A percentile compares a stretch with the other conserved stretches of the same genome.
phyloP scores from a whole-genome alignment of 2,888 invertebrate species.

The Portevinia maculata region DNA sequence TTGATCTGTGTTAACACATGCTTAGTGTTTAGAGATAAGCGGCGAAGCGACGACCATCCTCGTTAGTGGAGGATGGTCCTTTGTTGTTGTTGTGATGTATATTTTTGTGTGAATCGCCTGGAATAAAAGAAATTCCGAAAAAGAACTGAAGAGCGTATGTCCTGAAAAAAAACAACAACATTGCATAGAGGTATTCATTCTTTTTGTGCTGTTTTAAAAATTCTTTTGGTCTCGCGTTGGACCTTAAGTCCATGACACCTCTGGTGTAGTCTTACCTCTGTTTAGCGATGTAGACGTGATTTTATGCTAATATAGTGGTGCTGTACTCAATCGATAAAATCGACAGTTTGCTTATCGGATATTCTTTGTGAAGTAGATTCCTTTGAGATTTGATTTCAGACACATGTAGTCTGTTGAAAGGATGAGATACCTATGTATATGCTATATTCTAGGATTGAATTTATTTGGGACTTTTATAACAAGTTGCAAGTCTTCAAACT shows the following conservation, averaged over 20 bases:
- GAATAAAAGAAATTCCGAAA: constrained; percentile 72
- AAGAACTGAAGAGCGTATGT: constrained; percentile 33
- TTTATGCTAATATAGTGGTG: constrained; percentile 63
- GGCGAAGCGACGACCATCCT: constrained; percentile 62
- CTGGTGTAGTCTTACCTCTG: constrained; percentile 67
- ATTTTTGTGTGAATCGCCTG: constrained; percentile 39
- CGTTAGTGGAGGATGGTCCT: constrained; percentile 53
- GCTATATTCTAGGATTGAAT: not conserved
- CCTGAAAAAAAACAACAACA: constrained; percentile 36
- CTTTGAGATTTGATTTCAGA: constrained; percentile 4
- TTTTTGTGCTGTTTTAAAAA: constrained; percentile 33
- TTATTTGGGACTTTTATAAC: too few species aligned
- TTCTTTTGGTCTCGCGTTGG: constrained; percentile 47
- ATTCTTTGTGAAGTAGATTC: constrained; percentile 19
- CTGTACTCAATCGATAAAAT: constrained; percentile 49
- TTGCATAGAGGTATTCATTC: constrained; percentile 56
- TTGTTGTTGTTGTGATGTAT: constrained; percentile 21
- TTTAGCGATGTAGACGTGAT: constrained; percentile 69
- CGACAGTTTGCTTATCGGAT: constrained; percentile 48
- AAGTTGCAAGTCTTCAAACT: too few species aligned
- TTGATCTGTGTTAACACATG: constrained; percentile 73
- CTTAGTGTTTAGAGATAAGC: constrained; percentile 73
- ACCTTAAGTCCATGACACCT: constrained; percentile 63
- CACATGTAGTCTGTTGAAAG: not conserved
- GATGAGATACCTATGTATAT: constrained; percentile 2